Evolutionary conservation across 2,113 vertebrate genomes (phyloP), one percentile per base, ranked within the genome.

Genomic region (Puntigrus tetrazona): DNA sequence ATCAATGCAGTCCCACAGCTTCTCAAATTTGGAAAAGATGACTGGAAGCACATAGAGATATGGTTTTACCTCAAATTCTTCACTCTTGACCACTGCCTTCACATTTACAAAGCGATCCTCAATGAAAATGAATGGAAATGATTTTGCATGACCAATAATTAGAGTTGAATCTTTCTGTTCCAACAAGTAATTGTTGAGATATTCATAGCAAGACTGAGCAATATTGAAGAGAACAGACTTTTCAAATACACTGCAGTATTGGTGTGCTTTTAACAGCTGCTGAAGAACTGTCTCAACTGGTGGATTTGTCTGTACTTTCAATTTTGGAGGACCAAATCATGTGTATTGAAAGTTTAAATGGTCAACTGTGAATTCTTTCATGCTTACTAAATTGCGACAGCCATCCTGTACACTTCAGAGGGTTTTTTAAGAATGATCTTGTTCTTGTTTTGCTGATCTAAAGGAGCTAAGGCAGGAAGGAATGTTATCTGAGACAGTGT

Each of bases 1-100:
- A 27, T 93, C 94, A 27, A 96, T 88, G 78, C 91, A 92, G 65
- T 92, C 4, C 95, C 96, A 97, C 27, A 97, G 93, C 0, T 87
- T 87, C 10, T 55, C 89, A 78, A 93, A 96, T 45, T 2, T 7
- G 25, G 11, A 55, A 41, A 95, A 94, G 41, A 86, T 89, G 43
- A 65, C 14, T 84, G 94, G 95, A 86, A 97, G 93, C 16, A 92
- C 84, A 84, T 94, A 90, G 31, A 96, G 94, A 75, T 96, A 95
- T 0, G 96, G 95, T 78, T 67, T 92, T 65, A 90, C 92, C 77
- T 96, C 90, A 91, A 96, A 95, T 2, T 89, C 86, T 47, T 86
- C 78, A 11, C 38, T 83, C 67, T 90, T 57, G 31, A 95, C 95
- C 13, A 97, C 93, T 82, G 85, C 65, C 0, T 1, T 87, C 55